Evolutionary conservation across 1,140 invertebrate species (phyloP), one percentile per base, ranked within the genome.

Genomic region (Drosophila obscura): DNA sequence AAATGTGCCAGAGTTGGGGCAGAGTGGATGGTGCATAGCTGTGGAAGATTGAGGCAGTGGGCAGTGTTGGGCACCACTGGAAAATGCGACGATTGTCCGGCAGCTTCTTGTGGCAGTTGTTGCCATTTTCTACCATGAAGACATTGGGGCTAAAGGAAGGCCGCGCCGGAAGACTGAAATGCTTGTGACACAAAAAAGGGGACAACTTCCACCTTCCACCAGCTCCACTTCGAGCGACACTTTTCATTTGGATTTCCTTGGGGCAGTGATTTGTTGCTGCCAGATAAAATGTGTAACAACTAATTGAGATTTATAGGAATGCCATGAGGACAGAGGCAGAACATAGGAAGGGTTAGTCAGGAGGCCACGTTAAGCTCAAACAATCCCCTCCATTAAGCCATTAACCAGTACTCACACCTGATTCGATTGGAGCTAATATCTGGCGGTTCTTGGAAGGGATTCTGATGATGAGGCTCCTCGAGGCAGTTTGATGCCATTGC

Each of bases 1-100:
- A 85, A 85, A 85, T 85, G 81, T 85, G 77, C 82, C 60, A 50
- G 62, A 15, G 63, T 60, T 43, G 60, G 53, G 28, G 39, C 19
- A 46, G 45, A 31, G 45, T 11, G 45, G 22, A n/a, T 28, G 16
- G 31, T n/a, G 19, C 2, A 19, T 41, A 4, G n/a, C 35, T 1
- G 35, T 5, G 35, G 52, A 24, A 13, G 16, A 13, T 15, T 3
- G 22, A n/a, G 9, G 13, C n/a, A 28, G 22, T 43, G 64, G 35
- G 57, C 13, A 50, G 50, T 7, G 26, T 9, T 35, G 31, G 11
- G 35, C 35, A 13, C 35, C 35, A 39, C 35, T 39, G 11, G 11
- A 39, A 39, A 39, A 39, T 39, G 4, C 35, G 35, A 13, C 35
- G 35, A 13, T 39, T 39, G 11, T 39, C 35, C 35, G 11, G 11